Evolutionary conservation across 2,797 vertebrate species (phyloP), one percentile per base, ranked within the genome.

Genomic region (Macropodus opercularis): DNA sequence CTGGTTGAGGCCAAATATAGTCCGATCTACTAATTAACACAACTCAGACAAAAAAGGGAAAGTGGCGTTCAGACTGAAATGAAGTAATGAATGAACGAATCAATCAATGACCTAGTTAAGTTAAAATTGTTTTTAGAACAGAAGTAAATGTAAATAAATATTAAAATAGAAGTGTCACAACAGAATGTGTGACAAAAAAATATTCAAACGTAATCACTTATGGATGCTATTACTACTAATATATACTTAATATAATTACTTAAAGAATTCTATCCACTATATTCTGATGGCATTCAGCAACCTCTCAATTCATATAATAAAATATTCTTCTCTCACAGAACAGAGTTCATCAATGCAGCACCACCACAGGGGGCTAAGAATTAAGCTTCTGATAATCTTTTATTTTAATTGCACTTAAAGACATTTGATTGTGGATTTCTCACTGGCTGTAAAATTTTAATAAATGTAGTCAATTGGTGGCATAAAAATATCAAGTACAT

Each of bases 1-100:
- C 64, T 67, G 24, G 29, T 72, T 5, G 22, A 53, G 48, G 50
- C 78, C 73, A 79, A 84, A 84, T 77, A 79, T 79, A 86, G 76
- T 36, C 51, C 42, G 1, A 41, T 57, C 27, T 52, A 64, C 69
- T 61, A 69, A 76, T 63, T 54, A 71, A 66, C 23, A 52, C 8
- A 5, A 57, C 34, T 12, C 50, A 49, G 49, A 70, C 19, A 23
- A 70, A 53, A 23, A 69, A 36, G 14, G 7, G 15, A 49, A 27
- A 26, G 22, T 8, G 3, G 19, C 36, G 42, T 34, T 58, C 27
- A 29, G 3, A 29, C 6, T 29, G 2, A 38, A 22, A n/a, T n/a
- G n/a, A n/a, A n/a, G n/a, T n/a, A n/a, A n/a, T n/a, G n/a, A n/a
- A n/a, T n/a, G n/a, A n/a, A n/a, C n/a, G n/a, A n/a, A n/a, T n/a